Evolutionary conservation across 2,113 vertebrate genomes (phyloP).

Genomic region (Ptilonorhynchus violaceus): DNA sequence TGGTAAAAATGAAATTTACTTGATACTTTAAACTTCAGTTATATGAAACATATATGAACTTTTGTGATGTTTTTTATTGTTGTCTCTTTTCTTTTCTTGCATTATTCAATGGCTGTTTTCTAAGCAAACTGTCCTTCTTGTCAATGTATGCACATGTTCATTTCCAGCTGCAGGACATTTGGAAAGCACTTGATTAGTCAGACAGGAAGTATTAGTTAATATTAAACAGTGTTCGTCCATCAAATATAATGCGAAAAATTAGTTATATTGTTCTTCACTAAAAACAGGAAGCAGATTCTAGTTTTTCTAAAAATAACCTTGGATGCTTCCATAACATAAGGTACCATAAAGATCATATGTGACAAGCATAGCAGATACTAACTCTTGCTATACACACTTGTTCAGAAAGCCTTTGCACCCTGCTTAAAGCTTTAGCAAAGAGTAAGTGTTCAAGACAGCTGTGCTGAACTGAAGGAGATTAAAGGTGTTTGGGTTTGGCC

Average conservation of each 20-base stretch:
- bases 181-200: background rate
- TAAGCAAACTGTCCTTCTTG: background rate
- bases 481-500: background rate
- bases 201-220: background rate
- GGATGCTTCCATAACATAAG: background rate
- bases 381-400: background rate
- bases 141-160: background rate
- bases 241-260: background rate
- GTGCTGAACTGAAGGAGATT: background rate
- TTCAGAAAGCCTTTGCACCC: background rate
- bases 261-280: background rate
- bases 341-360: background rate
- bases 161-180: background rate
- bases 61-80: background rate
- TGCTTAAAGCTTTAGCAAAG: background rate
- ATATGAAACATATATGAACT: background rate
- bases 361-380: background rate
- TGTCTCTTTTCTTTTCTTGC: background rate
- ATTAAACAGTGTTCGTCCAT: background rate
- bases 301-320: background rate
- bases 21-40: background rate
- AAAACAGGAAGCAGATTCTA: background rate
- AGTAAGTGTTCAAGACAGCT: background rate
- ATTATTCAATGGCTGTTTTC: background rate
- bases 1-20: background rate